Evolutionary conservation across 2,888 invertebrate species (phyloP).

Genomic region (Napeogenes inachia): DNA sequence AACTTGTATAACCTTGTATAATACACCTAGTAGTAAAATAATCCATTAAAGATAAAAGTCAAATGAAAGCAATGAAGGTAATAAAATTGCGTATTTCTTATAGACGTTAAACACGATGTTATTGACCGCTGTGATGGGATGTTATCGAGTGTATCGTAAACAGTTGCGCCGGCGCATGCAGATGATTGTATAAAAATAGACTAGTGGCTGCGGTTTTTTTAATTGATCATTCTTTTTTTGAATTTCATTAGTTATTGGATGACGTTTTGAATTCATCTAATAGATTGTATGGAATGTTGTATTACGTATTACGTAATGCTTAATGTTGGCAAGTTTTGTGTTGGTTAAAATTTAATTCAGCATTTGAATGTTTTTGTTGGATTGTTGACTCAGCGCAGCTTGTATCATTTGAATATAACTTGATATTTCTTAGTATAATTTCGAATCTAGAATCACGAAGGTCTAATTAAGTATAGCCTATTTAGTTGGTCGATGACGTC

Average conservation of each 20-base stretch:
- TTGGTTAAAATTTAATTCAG: too few relatives aligned
- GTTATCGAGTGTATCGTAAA: constrained; percentile 30
- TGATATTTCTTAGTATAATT: background rate
- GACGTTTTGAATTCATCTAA: too few relatives aligned
- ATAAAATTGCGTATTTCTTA: constrained; percentile 14
- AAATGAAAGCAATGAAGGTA: constrained; percentile 11
- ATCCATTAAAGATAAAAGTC: too few relatives aligned
- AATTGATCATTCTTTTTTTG: background rate
- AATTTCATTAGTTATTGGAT: too few relatives aligned
- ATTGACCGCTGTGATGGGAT: constrained; percentile 32
- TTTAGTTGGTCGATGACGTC: constrained; percentile 18
- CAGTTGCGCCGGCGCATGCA: constrained; percentile 33
- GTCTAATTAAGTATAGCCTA: background rate
- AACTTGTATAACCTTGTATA: too few relatives aligned
- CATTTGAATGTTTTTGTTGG: too few relatives aligned
- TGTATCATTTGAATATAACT: too few relatives aligned
- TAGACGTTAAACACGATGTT: constrained; percentile 19
- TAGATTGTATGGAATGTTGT: too few relatives aligned
- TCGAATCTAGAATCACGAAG: background rate
- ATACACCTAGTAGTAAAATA: too few relatives aligned
- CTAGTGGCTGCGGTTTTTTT: constrained; percentile 17
- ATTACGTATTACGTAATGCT: too few relatives aligned
- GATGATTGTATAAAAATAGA: constrained; percentile 31
- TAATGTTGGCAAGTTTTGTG: too few relatives aligned
- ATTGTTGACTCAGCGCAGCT: too few relatives aligned